Evolutionary conservation across 2,113 vertebrate genomes (phyloP), one percentile per base, ranked within the genome.

Genomic region (Oryzias celebensis): DNA sequence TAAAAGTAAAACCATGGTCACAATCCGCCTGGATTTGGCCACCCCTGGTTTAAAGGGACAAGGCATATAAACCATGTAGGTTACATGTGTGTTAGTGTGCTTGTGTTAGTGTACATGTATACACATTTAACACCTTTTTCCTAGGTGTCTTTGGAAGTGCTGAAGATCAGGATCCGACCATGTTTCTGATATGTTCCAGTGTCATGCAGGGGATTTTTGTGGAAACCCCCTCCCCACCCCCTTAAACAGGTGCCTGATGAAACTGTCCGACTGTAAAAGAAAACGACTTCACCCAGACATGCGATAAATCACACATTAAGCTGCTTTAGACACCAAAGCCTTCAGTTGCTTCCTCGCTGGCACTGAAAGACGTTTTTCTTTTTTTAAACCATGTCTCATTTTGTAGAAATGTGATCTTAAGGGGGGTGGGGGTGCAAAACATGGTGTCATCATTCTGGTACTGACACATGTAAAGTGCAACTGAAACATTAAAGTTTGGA

Each of bases 241-340:
- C 20, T 20, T 20, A 20, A 87, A 88, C 88, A 88, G 88, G 88
- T 88, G 88, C 80, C 66, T 68, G 81, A 82, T 71, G 78, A 86
- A 82, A 88, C 83, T 86, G 85, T 78, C 73, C 85, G 59, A 78
- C 75, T 80, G 81, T 84, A 80, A 88, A 84, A 83, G 85, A 88
- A 81, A 80, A 75, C 82, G 26, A 5, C 26, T 28, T 4, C 5
- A 88, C 65, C 59, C 31, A 51, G 53, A 68, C 76, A 53, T 66
- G 44, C 61, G 62, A 76, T 67, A 66, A 83, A 76, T 85, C 78
- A 82, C 68, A 78, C 74, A 77, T 75, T 84, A 79, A 88, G 86
- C 73, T 68, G 54, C 70, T 77, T 78, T 65, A 63, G 62, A 66
- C 64, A 52, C 51, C 53, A 59, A 81, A 75, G 68, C 78, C 67